Base-by-base conservation (phyloP, 2,888 invertebrate species). In the Cheilosia grossa region DNA sequence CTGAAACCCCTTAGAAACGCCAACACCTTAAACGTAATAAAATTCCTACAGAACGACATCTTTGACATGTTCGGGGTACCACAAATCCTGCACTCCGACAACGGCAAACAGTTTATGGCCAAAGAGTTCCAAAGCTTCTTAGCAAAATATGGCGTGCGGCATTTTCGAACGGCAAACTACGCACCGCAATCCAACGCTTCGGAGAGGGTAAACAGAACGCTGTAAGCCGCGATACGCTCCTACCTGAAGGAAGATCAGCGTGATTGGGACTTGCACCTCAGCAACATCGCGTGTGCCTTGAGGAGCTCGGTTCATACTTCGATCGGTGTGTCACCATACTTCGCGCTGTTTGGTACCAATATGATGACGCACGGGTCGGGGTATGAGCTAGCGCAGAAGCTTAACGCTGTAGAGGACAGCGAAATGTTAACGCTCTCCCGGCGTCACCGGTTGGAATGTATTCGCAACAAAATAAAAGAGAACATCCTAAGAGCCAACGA, bases 201-300 rank as follows among this genome's bases (percentile, higher is more conserved):
- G 0, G 91, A 91, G 73, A 74, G 89, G 0, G 87, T 89, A 0
- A 90, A 91, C 66, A 74, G 88, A 19, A 88, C 89, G 0, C 59
- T 90, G 0, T 87, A 89, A 9, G 89, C 89, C 0, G 89, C 88
- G 54, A 88, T 91, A 2, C 53, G 80, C 6, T 58, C 85, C 0
- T 82, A 87, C n/a, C 5, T 87, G 0, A 30, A 87, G 13, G 47
- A 79, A 1, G 77, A 86, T 27, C 87, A 86, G 15, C 13, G 79
- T 4, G 77, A 87, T 5, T 82, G 87, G 87, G 82, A 87, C 21
- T 1, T 73, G 0, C 67, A 82, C 24, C 10, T 87, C 6, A 73
- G 73, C 2, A 44, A 44, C 44, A 44, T 44, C 5, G 44, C 44
- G 6, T 44, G 44, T n/a, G 44, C 44, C 0, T 44, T 17, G n/a